These are phyloP conservation scores for Helicolenus hilgendorfi DNA, from an alignment of 2,797 vertebrate species.

Conservation along the genomic window DNA sequence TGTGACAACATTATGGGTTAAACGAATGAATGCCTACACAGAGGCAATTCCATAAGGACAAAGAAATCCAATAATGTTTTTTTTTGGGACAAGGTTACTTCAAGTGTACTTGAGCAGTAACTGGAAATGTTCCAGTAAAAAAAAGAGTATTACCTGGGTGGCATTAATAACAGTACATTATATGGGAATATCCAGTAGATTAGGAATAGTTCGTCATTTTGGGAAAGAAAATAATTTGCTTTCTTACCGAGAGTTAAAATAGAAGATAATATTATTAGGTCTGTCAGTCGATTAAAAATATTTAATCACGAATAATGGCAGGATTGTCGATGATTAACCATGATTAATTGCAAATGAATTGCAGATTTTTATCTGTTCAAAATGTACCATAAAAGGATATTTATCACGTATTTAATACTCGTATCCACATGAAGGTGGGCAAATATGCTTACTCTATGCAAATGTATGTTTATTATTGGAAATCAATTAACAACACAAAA, in stretches of 20 bases:
- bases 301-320: rapidly evolving
- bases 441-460: too few species aligned
- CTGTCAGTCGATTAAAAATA: not conserved
- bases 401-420: too few species aligned
- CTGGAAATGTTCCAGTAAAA: not conserved
- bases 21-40: not conserved
- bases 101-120: not conserved
- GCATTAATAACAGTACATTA: not conserved
- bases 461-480: too few species aligned
- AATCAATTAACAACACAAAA: too few species aligned
- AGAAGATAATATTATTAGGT: not conserved
- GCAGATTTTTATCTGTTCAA: too few species aligned
- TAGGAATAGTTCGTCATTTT: not conserved
- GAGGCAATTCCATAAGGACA: not conserved
- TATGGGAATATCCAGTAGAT: not conserved
- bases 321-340: too few species aligned
- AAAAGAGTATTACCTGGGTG: not conserved
- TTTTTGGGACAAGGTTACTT: not conserved
- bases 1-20: not conserved
- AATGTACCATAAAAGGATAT: too few species aligned
- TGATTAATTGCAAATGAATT: too few species aligned
- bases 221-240: not conserved
- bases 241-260: not conserved
- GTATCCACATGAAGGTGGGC: too few species aligned
- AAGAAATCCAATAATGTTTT: not conserved